phyloP scores from a whole-genome alignment of 2,888 invertebrate genomes.

The Nomada hirtipes region DNA sequence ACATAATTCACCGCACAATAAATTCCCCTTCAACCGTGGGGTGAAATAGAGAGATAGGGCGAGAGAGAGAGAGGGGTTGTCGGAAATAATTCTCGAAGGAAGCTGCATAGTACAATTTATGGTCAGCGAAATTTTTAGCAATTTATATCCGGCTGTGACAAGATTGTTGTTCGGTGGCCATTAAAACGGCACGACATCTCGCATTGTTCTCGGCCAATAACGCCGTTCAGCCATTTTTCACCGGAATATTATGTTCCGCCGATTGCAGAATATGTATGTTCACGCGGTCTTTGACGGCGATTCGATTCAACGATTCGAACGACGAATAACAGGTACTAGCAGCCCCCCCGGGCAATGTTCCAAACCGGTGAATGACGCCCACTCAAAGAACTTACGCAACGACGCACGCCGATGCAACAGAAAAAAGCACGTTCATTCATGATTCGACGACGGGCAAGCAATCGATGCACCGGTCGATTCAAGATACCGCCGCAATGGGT shows the following conservation, averaged over 20 bases:
- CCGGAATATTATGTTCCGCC: constrained; percentile 56
- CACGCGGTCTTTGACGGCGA: constrained; percentile 1
- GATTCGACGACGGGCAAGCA: constrained; percentile 21
- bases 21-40: background rate
- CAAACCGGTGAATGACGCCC: constrained; percentile 71
- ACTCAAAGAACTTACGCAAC: constrained; percentile 67
- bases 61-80: background rate
- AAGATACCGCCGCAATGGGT: background rate
- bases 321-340: constrained; percentile 24
- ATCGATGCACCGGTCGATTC: constrained; percentile 11
- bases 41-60: background rate
- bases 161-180: constrained; percentile 47
- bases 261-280: constrained; percentile 48
- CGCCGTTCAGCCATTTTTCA: constrained; percentile 59
- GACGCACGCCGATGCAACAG: constrained; percentile 57
- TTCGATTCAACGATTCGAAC: constrained; percentile 20
- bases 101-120: constrained; percentile 33
- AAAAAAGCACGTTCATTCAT: constrained; percentile 67
- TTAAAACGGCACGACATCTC: constrained; percentile 49
- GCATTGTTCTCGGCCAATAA: constrained; percentile 56
- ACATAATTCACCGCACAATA: constrained; percentile 20
- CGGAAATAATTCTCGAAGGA: constrained; percentile 39
- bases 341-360: constrained; percentile 65
- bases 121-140: constrained; percentile 39
- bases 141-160: constrained; percentile 45